Evolutionary conservation across 2,113 vertebrate genomes (phyloP), one percentile per base, ranked within the genome.

Genomic region (Serinus canaria): DNA sequence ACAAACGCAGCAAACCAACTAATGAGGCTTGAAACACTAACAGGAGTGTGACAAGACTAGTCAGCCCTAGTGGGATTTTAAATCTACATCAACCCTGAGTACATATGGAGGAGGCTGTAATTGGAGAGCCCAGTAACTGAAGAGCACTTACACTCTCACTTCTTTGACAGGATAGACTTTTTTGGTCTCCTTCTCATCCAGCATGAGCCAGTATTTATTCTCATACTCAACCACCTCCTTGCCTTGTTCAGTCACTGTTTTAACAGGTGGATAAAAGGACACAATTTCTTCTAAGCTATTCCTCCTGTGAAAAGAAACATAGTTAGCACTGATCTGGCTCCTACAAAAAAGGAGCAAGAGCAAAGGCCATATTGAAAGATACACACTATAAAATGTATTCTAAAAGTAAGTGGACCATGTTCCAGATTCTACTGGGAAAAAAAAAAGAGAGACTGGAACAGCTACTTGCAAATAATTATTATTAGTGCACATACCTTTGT

Each of bases 191-290:
- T 79, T 97, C 60, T 99, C 98, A 10, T 96, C 97, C 94, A 99
- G 97, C 99, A 99, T 99, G 81, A 99, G 97, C 99, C 99, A 99
- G 97, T 99, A 99, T 94, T 99, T 99, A 97, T 99, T 99, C 94
- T 91, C 97, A 96, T 98, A 99, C 79, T 99, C 99, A 0, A 93
- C 97, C 79, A 99, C 98, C 70, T 99, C 98, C 96, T 99, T 99
- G 78, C 99, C 99, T 13, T 97, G 89, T 10, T 99, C 98, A 7
- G 99, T 99, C n/a, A 94, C 56, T 0, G 98, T 96, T 96, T 98
- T 99, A 97, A 99, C 91, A 92, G 98, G 96, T 15, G 99, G 99
- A 95, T 99, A 99, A 90, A 98, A 99, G 23, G 91, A 96, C 37
- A 99, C 27, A 1, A 99, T 97, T 64, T 99, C 98, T 8, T 98